Percentiles rank a stretch among this genome's conserved stretches.
phyloP scores from a whole-genome alignment of 2,797 vertebrate genomes.

The Tympanoctomys barrerae region DNA sequence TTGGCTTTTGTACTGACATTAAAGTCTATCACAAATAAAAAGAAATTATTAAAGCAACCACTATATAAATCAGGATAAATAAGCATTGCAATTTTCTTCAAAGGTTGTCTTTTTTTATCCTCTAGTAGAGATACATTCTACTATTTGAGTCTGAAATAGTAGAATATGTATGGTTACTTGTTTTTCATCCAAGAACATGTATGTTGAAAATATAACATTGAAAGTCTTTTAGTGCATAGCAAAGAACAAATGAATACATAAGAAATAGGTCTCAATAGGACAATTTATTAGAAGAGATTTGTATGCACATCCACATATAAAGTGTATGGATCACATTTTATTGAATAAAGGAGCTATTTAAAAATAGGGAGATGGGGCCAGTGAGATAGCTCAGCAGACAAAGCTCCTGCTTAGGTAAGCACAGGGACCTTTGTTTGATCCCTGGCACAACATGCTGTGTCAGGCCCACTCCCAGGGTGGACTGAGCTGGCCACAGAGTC shows the following conservation, averaged over 20 bases:
- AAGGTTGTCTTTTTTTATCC: background rate
- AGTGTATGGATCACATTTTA: conserved; percentile 26
- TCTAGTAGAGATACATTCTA: background rate
- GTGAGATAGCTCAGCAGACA: no score
- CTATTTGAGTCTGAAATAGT: background rate
- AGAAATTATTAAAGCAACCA: background rate
- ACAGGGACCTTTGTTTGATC: no score
- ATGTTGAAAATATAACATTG: conserved; percentile 17
- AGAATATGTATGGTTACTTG: background rate
- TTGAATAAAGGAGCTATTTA: background rate
- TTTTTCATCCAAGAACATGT: background rate
- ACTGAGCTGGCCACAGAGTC: no score
- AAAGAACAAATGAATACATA: background rate
- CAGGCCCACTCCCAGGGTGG: no score
- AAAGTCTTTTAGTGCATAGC: background rate
- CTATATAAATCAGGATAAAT: conserved; percentile 1
- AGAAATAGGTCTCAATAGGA: background rate
- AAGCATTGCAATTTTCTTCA: background rate
- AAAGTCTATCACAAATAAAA: conserved; percentile 9
- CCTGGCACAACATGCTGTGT: no score
- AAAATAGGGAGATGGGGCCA: background rate
- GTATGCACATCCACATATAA: background rate
- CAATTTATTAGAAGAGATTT: background rate
- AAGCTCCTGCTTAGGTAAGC: no score
- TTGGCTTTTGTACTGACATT: background rate